Conservation (phyloP, 2,797 vertebrate genomes). For the Taenioides sp. region DNA sequence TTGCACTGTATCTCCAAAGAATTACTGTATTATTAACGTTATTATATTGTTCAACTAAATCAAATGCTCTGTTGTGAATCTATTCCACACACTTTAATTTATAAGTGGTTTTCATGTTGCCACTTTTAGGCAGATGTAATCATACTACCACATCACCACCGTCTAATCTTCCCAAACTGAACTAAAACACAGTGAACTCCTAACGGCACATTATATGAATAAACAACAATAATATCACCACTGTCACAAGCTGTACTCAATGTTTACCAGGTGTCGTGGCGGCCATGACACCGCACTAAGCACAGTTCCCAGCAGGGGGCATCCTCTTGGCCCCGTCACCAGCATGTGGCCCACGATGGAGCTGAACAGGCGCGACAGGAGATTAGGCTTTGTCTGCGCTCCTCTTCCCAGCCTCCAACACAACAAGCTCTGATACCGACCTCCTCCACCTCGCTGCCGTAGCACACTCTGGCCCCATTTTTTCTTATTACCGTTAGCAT, state of each 20-base stretch:
- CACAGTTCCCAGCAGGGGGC: conserved; percentile 84
- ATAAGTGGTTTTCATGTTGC: not conserved
- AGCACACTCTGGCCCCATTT: conserved; percentile 66
- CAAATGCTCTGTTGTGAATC: not conserved
- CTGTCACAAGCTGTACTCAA: conserved; percentile 81
- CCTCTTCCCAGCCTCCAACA: conserved; percentile 48
- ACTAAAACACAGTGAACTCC: not conserved
- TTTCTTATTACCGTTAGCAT: conserved; percentile 75
- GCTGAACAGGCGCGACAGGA: conserved; percentile 82
- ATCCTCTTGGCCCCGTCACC: conserved; percentile 80
- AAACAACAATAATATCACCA: conserved; percentile 76
- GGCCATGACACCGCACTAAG: conserved; percentile 85
- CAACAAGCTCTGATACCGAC: conserved; percentile 37
- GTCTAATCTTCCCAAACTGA: conserved; percentile 11
- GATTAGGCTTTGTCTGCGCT: conserved; percentile 78
- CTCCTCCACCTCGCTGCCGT: conserved; percentile 20
- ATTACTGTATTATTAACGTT: too few relatives aligned
- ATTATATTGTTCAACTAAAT: not conserved
- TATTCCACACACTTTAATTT: not conserved
- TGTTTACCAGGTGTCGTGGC: conserved; percentile 82
- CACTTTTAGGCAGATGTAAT: conserved; percentile 24
- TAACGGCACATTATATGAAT: conserved; percentile 60
- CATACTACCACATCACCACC: not conserved
- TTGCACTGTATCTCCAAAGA: too few relatives aligned
- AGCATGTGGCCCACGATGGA: conserved; percentile 72